A percentile compares a stretch with the other conserved stretches of the same genome.
phyloP scores from a whole-genome alignment of 2,113 vertebrate genomes.

The Eudorcas thomsonii region DNA sequence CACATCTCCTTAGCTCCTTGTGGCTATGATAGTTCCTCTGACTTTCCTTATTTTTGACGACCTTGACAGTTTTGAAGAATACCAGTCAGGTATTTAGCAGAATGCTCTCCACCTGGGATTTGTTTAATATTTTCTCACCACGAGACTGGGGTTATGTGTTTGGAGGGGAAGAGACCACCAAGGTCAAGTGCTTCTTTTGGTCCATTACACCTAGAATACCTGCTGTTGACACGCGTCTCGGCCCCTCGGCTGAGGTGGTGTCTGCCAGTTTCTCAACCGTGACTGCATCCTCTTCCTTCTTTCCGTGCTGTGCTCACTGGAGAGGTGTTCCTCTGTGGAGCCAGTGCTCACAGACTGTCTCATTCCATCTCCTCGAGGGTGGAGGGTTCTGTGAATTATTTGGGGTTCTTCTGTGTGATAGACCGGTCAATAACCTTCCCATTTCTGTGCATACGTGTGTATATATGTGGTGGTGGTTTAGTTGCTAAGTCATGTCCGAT shows the following conservation, averaged over 20 bases:
- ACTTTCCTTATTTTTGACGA: neutral
- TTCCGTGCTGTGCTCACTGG: neutral
- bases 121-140: neutral
- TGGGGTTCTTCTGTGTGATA: neutral
- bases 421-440: neutral
- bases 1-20: neutral
- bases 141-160: neutral
- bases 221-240: neutral
- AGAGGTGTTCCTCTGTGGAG: neutral
- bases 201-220: neutral
- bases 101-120: neutral
- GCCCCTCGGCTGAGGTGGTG: neutral
- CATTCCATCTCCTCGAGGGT: neutral
- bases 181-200: neutral
- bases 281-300: accelerated
- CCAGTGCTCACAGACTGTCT: too few species aligned
- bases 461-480: neutral
- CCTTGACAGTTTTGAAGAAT: neutral
- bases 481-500: neutral
- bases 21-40: neutral
- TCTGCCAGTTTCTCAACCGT: neutral
- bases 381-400: neutral
- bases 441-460: neutral
- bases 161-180: neutral
- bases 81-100: neutral